Evolutionary conservation across 2,888 invertebrate species (phyloP).

Genomic region (Cataglyphis cursor): DNA sequence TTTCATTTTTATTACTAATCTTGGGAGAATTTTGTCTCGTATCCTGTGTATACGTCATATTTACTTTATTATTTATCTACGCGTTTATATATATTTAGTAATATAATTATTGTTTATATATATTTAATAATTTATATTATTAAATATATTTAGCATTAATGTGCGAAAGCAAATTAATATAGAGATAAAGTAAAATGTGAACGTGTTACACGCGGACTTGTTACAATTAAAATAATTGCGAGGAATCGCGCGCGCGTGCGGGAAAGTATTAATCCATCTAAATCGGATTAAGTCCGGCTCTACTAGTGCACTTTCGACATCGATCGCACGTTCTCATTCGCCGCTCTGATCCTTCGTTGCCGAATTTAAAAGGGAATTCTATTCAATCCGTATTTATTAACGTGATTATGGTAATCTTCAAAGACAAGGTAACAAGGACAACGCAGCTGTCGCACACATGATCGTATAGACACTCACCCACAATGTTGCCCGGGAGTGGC

Average conservation of each 20-base stretch:
- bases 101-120: too few species aligned
- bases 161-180: background rate
- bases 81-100: background rate
- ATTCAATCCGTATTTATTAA: constrained; percentile 64
- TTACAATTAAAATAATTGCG: background rate
- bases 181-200: background rate
- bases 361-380: constrained; percentile 49
- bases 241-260: background rate
- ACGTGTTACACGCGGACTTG: background rate
- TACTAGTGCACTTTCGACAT: constrained; percentile 13
- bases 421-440: constrained; percentile 65
- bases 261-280: background rate
- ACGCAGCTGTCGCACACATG: constrained; percentile 16
- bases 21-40: background rate
- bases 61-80: background rate
- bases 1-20: background rate
- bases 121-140: too few species aligned
- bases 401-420: constrained; percentile 70
- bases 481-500: constrained; percentile 73
- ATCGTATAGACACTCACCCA: constrained; percentile 64
- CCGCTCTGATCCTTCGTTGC: constrained; percentile 20
- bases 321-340: constrained; percentile 20
- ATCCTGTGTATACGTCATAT: too few species aligned
- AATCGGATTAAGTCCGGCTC: constrained; percentile 34
- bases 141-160: background rate